Evolutionary conservation across 2,797 vertebrate species (phyloP).

Genomic region (Glossophaga mutica): DNA sequence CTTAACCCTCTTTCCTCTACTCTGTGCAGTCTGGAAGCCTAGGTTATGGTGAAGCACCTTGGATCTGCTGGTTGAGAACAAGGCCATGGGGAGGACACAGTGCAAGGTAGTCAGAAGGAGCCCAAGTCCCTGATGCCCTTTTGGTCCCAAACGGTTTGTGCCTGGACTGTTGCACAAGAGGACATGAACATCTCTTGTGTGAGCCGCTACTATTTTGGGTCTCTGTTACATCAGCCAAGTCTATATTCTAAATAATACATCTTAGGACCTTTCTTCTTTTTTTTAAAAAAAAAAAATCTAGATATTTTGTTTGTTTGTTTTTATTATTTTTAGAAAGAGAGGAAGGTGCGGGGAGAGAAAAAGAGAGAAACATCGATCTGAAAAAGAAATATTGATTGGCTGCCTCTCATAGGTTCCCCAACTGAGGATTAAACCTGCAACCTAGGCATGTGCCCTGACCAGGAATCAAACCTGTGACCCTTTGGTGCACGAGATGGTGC

Average conservation of each 20-base stretch:
- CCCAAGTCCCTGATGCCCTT: background rate
- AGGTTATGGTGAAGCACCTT: background rate
- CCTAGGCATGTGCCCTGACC: background rate
- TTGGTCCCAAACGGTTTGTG: background rate
- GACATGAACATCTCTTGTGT: background rate
- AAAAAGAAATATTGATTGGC: background rate
- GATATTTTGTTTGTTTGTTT: too few relatives aligned
- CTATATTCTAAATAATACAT: background rate
- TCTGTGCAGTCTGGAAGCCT: background rate
- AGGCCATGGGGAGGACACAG: background rate
- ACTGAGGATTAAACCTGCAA: background rate
- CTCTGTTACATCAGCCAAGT: background rate
- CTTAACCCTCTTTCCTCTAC: background rate
- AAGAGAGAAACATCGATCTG: background rate
- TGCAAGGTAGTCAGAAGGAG: background rate
- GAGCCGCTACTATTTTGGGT: background rate
- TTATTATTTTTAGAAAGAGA: too few relatives aligned
- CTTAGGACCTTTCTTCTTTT: background rate
- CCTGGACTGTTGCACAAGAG: background rate
- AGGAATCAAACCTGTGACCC: background rate
- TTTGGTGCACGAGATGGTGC: background rate
- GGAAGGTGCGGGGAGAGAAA: too few relatives aligned
- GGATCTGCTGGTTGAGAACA: background rate
- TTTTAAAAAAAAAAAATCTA: too few relatives aligned
- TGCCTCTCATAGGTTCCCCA: background rate